phyloP scores from a whole-genome alignment of 35 echinoderm and acorn worm species.

The Heliocidaris tuberculata region DNA sequence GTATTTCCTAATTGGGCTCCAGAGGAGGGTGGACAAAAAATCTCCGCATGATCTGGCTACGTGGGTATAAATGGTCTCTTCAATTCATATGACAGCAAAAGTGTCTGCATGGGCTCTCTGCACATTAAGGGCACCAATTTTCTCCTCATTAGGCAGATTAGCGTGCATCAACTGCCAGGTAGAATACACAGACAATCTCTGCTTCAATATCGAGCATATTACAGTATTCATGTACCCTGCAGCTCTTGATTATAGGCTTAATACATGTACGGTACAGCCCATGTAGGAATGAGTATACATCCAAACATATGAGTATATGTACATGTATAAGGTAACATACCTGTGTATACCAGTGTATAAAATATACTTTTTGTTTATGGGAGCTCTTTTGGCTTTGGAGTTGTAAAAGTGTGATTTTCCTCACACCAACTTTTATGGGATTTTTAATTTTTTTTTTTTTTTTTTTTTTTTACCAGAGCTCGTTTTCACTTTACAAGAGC shows the following conservation, averaged over 20 bases:
- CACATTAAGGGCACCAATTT: slow-evolving; percentile 2
- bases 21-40: background rate
- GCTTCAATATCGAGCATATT: background rate
- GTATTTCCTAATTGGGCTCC: background rate
- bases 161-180: background rate
- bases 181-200: background rate
- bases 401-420: too few species aligned
- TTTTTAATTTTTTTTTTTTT: too few species aligned
- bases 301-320: too few species aligned
- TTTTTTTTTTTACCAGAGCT: too few species aligned
- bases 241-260: background rate
- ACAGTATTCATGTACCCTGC: background rate
- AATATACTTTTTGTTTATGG: too few species aligned
- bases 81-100: background rate
- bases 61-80: background rate
- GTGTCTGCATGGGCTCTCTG: background rate
- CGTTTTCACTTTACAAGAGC: too few species aligned
- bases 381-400: too few species aligned
- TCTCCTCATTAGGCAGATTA: background rate
- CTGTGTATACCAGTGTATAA: too few species aligned
- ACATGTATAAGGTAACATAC: too few species aligned
- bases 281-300: too few species aligned
- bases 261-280: too few species aligned
- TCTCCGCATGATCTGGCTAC: background rate
- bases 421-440: too few species aligned